Evolutionary conservation across 2,113 vertebrate genomes (phyloP).

Genomic region (Tinamus guttatus): DNA sequence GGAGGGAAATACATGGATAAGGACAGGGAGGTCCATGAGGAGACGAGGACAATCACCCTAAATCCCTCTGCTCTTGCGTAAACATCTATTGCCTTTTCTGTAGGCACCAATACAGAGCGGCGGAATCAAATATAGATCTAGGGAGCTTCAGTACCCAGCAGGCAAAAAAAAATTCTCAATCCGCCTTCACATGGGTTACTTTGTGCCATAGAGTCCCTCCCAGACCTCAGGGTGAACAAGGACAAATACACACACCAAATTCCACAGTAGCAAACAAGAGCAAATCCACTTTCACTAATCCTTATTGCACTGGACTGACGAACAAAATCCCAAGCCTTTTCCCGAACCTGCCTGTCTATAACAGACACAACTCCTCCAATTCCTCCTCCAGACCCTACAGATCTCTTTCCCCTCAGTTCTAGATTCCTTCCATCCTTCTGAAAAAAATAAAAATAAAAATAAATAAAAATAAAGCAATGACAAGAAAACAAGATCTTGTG

Average conservation of each 20-base stretch:
- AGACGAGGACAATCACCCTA: not conserved
- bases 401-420: not conserved
- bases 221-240: not conserved
- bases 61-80: not conserved
- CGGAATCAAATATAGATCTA: not conserved
- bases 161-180: not conserved
- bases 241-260: not conserved
- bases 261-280: not conserved
- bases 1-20: not conserved
- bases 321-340: not conserved
- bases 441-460: not conserved
- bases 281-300: not conserved
- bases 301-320: not conserved
- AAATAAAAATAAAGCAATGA: not conserved
- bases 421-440: not conserved
- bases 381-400: not conserved
- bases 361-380: not conserved
- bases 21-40: not conserved
- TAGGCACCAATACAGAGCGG: not conserved
- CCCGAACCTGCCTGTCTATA: not conserved
- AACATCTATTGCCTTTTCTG: slow-evolving; percentile 8
- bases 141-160: not conserved
- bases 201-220: not conserved
- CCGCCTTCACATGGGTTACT: not conserved
- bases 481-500: not conserved